phyloP scores from a whole-genome alignment of 2,113 vertebrate genomes.

The Calypte anna region DNA sequence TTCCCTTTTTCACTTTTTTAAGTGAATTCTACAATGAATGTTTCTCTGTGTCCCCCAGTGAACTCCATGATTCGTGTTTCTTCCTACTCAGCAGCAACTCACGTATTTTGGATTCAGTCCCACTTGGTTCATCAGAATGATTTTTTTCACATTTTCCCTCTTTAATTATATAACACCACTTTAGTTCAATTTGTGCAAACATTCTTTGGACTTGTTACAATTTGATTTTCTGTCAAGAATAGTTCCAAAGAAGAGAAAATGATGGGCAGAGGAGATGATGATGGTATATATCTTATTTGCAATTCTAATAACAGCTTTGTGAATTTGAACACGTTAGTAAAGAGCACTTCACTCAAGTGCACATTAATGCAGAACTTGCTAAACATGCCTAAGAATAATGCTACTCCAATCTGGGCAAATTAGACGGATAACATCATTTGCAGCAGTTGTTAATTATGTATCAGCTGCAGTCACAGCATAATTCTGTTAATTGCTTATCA shows the following conservation, averaged over 20 bases:
- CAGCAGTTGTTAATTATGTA: constrained; percentile 23
- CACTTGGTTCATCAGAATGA: background rate
- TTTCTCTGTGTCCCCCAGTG: background rate
- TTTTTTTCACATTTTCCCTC: background rate
- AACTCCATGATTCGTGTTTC: background rate
- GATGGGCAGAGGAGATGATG: constrained; percentile 4
- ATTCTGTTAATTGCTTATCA: constrained; percentile 38
- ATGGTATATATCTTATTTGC: constrained; percentile 20
- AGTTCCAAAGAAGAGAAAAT: constrained; percentile 19
- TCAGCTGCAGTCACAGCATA: constrained; percentile 8
- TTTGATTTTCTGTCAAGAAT: constrained; percentile 36
- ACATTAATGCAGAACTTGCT: constrained; percentile 15
- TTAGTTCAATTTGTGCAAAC: constrained; percentile 26
- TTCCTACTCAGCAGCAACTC: background rate
- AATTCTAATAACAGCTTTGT: constrained; percentile 47
- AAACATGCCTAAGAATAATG: constrained; percentile 28
- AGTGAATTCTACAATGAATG: background rate
- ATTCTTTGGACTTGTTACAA: constrained; percentile 10
- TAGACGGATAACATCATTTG: constrained; percentile 25
- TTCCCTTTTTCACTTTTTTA: background rate
- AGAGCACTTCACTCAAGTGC: constrained; percentile 61
- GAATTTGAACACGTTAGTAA: constrained; percentile 34
- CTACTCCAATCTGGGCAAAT: background rate
- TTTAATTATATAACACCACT: constrained; percentile 15
- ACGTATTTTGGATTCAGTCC: background rate